phyloP scores from a whole-genome alignment of 2,797 vertebrate genomes.

The Eurystomus glaucurus region DNA sequence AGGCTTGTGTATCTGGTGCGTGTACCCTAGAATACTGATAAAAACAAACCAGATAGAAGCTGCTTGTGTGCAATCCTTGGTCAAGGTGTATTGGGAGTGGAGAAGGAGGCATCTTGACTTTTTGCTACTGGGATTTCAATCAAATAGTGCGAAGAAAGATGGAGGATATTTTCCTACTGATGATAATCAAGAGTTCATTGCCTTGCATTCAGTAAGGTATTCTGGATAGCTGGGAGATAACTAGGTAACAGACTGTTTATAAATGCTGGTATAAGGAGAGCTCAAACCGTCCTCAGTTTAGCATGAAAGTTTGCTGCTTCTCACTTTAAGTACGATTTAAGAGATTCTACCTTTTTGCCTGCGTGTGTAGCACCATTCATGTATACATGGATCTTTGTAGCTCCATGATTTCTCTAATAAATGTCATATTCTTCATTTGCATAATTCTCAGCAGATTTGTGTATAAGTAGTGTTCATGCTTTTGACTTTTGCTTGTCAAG shows the following conservation, averaged over 20 bases:
- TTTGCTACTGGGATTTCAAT: neutral
- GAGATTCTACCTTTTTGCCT: neutral
- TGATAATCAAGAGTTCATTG: neutral
- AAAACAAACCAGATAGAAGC: neutral
- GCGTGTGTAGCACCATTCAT: neutral
- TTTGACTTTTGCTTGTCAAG: neutral
- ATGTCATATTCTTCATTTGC: neutral
- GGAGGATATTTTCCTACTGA: neutral
- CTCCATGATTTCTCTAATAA: neutral
- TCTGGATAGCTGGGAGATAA: neutral
- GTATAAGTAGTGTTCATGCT: neutral
- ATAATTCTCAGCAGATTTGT: neutral
- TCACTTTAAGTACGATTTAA: neutral
- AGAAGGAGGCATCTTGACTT: neutral
- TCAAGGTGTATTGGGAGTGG: fast-evolving
- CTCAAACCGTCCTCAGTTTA: neutral
- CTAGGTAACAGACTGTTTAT: neutral
- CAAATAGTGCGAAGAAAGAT: neutral
- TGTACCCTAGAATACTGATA: neutral
- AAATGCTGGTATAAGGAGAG: neutral
- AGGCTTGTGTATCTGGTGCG: fast-evolving
- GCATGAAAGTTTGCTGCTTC: neutral
- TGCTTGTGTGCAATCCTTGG: neutral
- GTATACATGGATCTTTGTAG: neutral
- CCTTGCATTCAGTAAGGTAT: neutral